A percentile compares a stretch with the other conserved stretches of the same genome.
Evolutionary conservation across 2,113 vertebrate species (phyloP).

Genomic region (Triplophysa dalaica): DNA sequence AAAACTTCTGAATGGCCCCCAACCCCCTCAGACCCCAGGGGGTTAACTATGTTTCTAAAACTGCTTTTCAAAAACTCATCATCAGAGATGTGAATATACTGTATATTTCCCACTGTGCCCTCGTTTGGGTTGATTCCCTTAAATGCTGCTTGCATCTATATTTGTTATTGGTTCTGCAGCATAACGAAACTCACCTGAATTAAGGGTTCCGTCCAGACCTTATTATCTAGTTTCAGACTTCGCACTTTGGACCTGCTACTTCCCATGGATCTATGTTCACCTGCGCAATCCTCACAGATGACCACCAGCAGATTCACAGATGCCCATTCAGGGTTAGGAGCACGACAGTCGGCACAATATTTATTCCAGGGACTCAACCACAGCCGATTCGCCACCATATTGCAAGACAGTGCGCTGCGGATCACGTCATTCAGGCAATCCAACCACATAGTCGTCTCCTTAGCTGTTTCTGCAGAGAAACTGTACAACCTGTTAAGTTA

Average conservation of each 20-base stretch:
- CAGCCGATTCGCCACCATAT: slow-evolving; percentile 69
- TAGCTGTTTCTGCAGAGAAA: slow-evolving; percentile 65
- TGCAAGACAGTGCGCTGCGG: slow-evolving; percentile 69
- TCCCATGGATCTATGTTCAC: slow-evolving; percentile 69
- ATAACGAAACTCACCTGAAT: slow-evolving; percentile 53
- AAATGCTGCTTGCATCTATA: no score
- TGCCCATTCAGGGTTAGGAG: slow-evolving; percentile 74
- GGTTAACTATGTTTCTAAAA: no score
- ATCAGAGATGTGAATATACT: no score
- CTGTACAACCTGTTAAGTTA: slow-evolving; percentile 34
- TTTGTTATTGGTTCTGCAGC: not conserved
- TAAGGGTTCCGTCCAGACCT: slow-evolving; percentile 75
- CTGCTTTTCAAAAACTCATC: no score
- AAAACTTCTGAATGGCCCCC: no score
- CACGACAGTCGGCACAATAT: slow-evolving; percentile 72
- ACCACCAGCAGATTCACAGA: slow-evolving; percentile 76
- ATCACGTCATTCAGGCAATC: slow-evolving; percentile 63
- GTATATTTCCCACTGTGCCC: no score
- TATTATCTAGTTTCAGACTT: slow-evolving; percentile 75
- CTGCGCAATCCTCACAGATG: slow-evolving; percentile 76
- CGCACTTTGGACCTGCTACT: slow-evolving; percentile 72
- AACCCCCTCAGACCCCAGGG: no score
- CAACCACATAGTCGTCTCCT: slow-evolving; percentile 68
- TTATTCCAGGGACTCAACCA: slow-evolving; percentile 74
- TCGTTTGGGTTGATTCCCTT: no score